Evolutionary conservation across 2,113 vertebrate genomes (phyloP).

Genomic region (Myotis yumanensis): DNA sequence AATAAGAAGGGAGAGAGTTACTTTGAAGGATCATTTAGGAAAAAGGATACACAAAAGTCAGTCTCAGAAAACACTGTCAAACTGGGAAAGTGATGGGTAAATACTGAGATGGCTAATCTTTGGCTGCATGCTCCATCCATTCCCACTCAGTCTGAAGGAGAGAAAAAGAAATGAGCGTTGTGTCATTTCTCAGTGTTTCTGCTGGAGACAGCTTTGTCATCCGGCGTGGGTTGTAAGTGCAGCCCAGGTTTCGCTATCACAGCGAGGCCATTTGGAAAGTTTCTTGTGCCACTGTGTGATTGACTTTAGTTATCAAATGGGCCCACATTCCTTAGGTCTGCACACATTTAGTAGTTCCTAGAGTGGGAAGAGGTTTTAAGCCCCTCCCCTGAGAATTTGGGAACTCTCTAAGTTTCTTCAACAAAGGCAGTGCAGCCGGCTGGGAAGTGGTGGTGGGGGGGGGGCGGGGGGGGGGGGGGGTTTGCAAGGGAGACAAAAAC

Average conservation of each 20-base stretch:
- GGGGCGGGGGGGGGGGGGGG: too few species aligned
- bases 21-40: conserved; percentile 76
- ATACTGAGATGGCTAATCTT: conserved; percentile 11
- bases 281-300: background rate
- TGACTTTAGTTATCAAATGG: background rate
- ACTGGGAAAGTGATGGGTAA: conserved; percentile 26
- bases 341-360: background rate
- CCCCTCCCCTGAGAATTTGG: background rate
- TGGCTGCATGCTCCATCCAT: background rate
- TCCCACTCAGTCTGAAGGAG: background rate
- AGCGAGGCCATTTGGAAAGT: conserved; percentile 25
- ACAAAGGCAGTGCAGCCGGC: background rate
- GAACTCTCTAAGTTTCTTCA: background rate
- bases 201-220: background rate
- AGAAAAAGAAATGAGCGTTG: background rate
- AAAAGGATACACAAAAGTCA: conserved; percentile 61
- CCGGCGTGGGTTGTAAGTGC: background rate
- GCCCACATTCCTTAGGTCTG: background rate
- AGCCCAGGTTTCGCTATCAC: background rate
- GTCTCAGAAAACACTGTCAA: conserved; percentile 68
- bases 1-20: conserved; percentile 67
- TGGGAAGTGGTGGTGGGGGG: too few species aligned
- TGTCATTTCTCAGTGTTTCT: background rate
- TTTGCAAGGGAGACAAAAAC: background rate
- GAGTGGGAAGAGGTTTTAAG: background rate